Base-by-base conservation (phyloP, 1,140 invertebrate genomes). In the Zaprionus nigranus region DNA sequence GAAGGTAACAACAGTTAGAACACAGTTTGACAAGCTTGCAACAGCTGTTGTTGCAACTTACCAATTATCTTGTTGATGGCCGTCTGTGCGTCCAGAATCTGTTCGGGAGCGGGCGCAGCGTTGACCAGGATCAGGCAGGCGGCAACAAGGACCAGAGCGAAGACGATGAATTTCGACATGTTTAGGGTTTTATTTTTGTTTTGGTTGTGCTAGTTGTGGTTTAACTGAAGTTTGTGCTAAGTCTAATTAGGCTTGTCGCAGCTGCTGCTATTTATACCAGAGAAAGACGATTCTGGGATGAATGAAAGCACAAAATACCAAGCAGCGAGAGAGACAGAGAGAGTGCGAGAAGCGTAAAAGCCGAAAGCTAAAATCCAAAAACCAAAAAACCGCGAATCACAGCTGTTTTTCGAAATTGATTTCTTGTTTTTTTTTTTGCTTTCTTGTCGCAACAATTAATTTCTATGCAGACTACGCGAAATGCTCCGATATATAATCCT, bases 61-160 rank as follows among this genome's bases (percentile, higher is more conserved):
- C 85, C 85, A 70, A 88, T 88, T 56, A 88, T 88, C 61, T 90
- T 90, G 15, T 71, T 77, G 28, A 88, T 90, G 40, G 85, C 85
- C 1, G 85, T 90, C 30, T 84, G 71, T 11, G 85, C 85, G 26
- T 88, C 85, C 40, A 88, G 60, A 1, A 88, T 58, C 17, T 83
- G 78, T 20, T 15, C 70, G 13, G 82, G 82, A 6, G 76, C 78
- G 2, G 84, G 85, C 1, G 81, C 85, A 24, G 81, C 85, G 24
- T 26, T 76, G 53, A 53, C 75, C 58, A 73, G 72, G 63, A 76
- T 36, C 53, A 90, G 66, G 54, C 60, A 74, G 46, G 81, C 15
- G 51, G 78, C 64, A n/a, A 62, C 58, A 17, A 88, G 51, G 22
- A 81, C 65, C 28, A 90, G 28, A 38, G 59, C 78, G 51, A 75